Evolutionary conservation across 2,888 invertebrate species (phyloP).

Genomic region (Cecidostiba fungosa): DNA sequence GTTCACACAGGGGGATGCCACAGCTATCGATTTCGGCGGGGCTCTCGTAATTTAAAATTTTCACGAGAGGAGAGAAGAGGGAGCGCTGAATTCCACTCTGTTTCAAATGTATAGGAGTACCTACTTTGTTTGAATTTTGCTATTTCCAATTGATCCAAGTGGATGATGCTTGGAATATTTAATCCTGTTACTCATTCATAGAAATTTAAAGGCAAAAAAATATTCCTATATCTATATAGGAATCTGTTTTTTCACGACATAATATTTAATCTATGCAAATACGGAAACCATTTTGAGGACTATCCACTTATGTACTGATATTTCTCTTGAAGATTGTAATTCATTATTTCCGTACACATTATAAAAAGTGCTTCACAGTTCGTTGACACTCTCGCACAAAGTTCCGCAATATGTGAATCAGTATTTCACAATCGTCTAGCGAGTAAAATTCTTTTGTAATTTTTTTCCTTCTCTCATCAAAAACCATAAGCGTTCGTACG

Average conservation of each 20-base stretch:
- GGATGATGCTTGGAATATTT: too few species aligned
- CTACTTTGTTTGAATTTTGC: too few species aligned
- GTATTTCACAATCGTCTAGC: not conserved
- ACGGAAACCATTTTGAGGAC: not conserved
- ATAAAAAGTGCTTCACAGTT: not conserved
- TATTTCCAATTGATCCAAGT: too few species aligned
- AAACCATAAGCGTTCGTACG: not conserved
- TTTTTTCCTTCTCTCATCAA: not conserved
- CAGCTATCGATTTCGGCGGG: slow-evolving; percentile 24
- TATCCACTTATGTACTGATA: not conserved
- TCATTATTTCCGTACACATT: not conserved
- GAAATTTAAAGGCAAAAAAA: not conserved
- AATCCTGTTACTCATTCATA: not conserved
- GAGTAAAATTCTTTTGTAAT: not conserved
- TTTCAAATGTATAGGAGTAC: not conserved
- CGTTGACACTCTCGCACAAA: not conserved
- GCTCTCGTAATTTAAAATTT: not conserved
- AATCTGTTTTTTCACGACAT: too few species aligned
- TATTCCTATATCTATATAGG: not conserved
- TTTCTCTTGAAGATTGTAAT: not conserved
- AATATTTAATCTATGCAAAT: slow-evolving; percentile 24
- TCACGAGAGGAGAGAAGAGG: not conserved
- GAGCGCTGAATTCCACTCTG: not conserved
- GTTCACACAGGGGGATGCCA: slow-evolving; percentile 33
- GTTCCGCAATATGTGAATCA: slow-evolving; percentile 8